These are phyloP conservation scores for Astatoreochromis straeleni DNA, from an alignment of 2,113 vertebrate genomes.

Conservation along the genomic window DNA sequence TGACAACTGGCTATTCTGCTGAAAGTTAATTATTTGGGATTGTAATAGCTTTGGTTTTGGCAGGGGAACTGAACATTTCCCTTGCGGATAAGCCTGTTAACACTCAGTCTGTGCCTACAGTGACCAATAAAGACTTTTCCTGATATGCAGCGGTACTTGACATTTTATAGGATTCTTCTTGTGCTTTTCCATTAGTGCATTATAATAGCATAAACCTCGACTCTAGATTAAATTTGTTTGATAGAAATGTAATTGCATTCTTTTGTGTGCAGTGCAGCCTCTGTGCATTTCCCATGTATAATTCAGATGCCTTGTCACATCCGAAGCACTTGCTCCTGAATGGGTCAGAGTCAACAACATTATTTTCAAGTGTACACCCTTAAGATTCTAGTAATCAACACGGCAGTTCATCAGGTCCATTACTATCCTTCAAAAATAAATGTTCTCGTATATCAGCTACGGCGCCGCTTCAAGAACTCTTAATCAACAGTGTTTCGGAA, in stretches of 20 bases:
- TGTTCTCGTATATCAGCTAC: conserved; percentile 11
- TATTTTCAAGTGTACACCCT: conserved; percentile 60
- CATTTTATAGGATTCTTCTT: conserved; percentile 66
- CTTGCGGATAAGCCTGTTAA: conserved; percentile 64
- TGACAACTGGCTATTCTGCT: conserved; percentile 50
- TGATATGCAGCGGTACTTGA: conserved; percentile 66
- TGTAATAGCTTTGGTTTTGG: conserved; percentile 69
- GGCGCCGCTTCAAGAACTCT: conserved; percentile 39
- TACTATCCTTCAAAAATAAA: conserved; percentile 31
- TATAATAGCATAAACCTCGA: conserved; percentile 35
- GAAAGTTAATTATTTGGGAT: conserved; percentile 77
- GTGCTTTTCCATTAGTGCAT: conserved; percentile 50
- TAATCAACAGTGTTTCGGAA: conserved; percentile 45
- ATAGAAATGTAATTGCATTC: conserved; percentile 54
- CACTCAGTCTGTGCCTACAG: conserved; percentile 50
- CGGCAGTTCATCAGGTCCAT: conserved; percentile 43
- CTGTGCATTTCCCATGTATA: conserved; percentile 23
- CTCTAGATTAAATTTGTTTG: conserved; percentile 52
- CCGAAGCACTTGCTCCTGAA: conserved; percentile 42
- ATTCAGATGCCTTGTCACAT: conserved; percentile 46
- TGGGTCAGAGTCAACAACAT: conserved; percentile 64
- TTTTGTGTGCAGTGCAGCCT: conserved; percentile 33
- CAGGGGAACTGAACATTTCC: conserved; percentile 64
- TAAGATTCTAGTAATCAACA: conserved; percentile 61
- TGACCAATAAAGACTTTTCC: conserved; percentile 44